Conservation (phyloP, 2,797 vertebrate species). For the Gallinago stenura region DNA sequence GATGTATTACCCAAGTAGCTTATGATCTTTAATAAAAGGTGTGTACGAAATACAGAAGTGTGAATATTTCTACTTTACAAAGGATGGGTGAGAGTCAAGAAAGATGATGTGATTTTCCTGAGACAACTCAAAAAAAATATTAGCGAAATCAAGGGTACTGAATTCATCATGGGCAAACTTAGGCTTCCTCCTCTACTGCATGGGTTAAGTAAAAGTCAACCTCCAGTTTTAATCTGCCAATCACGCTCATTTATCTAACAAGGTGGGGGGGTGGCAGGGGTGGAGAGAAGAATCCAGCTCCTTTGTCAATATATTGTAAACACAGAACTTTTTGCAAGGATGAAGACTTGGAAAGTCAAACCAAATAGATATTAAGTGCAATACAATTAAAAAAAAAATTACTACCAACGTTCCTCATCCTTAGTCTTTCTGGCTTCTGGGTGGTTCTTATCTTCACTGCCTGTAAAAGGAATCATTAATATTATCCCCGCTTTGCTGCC, state of each 20-base stretch:
- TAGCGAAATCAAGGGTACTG: neutral
- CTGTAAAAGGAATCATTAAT: slow-evolving; percentile 19
- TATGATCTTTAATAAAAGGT: neutral
- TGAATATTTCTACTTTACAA: neutral
- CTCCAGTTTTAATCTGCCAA: neutral
- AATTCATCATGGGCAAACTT: neutral
- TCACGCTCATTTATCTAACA: neutral
- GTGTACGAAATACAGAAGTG: neutral
- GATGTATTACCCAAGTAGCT: neutral
- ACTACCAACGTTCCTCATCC: neutral
- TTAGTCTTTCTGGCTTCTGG: neutral
- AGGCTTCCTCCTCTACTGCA: neutral
- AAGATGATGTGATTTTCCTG: neutral
- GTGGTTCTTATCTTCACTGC: neutral
- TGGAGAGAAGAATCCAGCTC: neutral
- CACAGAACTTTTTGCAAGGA: neutral
- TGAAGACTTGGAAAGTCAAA: neutral
- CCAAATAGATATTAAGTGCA: neutral
- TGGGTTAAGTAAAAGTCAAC: neutral
- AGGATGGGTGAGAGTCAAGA: neutral
- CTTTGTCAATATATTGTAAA: neutral
- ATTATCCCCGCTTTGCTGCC: neutral
- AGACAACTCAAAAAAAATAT: neutral
- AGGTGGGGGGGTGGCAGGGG: accelerated
- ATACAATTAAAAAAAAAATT: neutral